Percentiles rank a stretch among this genome's conserved stretches.
Evolutionary conservation across 2,113 vertebrate genomes (phyloP).

Genomic region (Percopsis transmontana): DNA sequence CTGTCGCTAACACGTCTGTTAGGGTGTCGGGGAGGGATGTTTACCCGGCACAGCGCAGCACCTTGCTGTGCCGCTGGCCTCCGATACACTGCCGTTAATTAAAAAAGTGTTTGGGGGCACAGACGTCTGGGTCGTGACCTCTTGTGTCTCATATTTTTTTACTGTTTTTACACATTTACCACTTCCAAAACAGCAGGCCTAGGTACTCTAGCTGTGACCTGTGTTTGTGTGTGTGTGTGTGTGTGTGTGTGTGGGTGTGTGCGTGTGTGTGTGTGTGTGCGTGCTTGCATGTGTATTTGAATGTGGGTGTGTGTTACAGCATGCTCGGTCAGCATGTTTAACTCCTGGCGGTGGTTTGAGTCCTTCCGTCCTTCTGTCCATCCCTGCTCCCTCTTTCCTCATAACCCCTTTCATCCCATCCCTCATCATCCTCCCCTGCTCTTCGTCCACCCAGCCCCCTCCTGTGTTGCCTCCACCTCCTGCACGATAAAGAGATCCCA

Average conservation of each 20-base stretch:
- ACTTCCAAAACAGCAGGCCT: constrained; percentile 12
- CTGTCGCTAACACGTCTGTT: too few species aligned
- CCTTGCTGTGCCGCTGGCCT: too few species aligned
- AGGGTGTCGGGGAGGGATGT: too few species aligned
- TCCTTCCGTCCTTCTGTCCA: constrained; percentile 14
- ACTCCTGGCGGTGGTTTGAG: constrained; percentile 36
- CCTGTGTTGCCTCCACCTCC: constrained; percentile 30
- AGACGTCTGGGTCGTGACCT: not conserved
- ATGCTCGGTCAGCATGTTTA: constrained; percentile 29
- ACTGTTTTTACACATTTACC: not conserved
- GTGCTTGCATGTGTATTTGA: constrained; percentile 3
- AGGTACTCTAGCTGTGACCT: constrained; percentile 15
- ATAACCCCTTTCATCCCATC: constrained; percentile 5
- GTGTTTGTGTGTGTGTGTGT: not conserved
- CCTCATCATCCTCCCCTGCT: constrained; percentile 5
- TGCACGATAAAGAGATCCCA: constrained; percentile 44
- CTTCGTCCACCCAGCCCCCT: not conserved
- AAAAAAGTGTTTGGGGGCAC: not conserved
- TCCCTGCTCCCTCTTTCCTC: constrained; percentile 20
- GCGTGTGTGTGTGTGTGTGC: not conserved
- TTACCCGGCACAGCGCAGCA: too few species aligned
- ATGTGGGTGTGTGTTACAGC: not conserved
- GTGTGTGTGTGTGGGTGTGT: not conserved
- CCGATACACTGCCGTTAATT: too few species aligned
- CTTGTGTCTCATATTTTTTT: not conserved